These are phyloP conservation scores for Myotis davidii DNA, from an alignment of 2,113 vertebrate species.

Conservation along the genomic window DNA sequence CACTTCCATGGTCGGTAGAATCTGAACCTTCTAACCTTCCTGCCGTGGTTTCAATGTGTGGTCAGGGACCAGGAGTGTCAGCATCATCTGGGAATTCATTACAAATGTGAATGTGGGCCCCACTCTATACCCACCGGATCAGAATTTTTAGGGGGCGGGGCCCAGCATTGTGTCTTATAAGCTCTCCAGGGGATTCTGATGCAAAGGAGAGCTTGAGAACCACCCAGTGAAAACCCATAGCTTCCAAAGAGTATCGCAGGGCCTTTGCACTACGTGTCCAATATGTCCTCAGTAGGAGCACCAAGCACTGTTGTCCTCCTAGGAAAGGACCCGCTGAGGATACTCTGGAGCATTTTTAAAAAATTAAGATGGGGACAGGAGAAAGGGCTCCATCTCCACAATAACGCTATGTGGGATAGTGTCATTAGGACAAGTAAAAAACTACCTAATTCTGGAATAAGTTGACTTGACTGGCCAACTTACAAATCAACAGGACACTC, in stretches of 20 bases:
- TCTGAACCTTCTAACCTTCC: neutral
- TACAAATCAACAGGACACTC: slow-evolving; percentile 6
- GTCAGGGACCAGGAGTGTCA: neutral
- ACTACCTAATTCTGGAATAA: neutral
- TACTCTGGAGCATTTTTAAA: neutral
- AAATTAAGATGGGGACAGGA: neutral
- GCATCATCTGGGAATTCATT: neutral
- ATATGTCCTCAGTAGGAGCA: neutral
- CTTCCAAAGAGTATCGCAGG: neutral
- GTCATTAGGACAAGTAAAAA: neutral
- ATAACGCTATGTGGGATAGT: neutral
- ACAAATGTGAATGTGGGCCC: neutral
- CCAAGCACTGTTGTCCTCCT: neutral
- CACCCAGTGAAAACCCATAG: neutral
- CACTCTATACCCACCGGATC: neutral
- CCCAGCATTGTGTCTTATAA: neutral
- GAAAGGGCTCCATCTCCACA: neutral
- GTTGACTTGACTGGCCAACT: neutral
- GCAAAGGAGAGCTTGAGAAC: neutral
- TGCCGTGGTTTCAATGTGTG: neutral
- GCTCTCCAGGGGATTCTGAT: neutral
- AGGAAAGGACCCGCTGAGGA: neutral
- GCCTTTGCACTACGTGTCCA: neutral
- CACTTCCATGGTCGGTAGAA: neutral
- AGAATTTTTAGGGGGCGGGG: neutral